These are phyloP conservation scores for Clarias macrocephalus DNA, from an alignment of 2,113 vertebrate species.

Conservation along the genomic window DNA sequence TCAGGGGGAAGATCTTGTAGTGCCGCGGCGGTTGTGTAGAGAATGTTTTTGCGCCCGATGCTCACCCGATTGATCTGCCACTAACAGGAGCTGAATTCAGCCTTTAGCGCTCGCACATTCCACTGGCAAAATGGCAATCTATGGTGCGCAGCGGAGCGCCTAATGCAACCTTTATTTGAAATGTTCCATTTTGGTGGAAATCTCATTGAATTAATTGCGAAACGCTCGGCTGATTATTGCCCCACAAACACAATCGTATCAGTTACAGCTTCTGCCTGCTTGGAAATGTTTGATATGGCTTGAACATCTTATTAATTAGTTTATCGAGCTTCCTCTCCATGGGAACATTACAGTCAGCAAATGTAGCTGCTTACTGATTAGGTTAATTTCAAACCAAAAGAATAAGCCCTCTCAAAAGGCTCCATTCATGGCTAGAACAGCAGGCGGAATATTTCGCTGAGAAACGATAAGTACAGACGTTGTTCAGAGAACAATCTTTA, in stretches of 20 bases:
- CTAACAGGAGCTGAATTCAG: slow-evolving; percentile 18
- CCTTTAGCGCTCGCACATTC: slow-evolving; percentile 27
- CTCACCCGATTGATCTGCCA: slow-evolving; percentile 27
- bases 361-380: slow-evolving; percentile 42
- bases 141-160: slow-evolving; percentile 47
- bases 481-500: too few species aligned
- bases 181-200: slow-evolving; percentile 44
- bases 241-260: slow-evolving; percentile 44
- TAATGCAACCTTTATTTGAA: slow-evolving; percentile 56
- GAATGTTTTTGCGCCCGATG: neutral
- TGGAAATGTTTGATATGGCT: slow-evolving; percentile 48
- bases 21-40: neutral
- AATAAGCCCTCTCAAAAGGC: slow-evolving; percentile 10
- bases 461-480: neutral
- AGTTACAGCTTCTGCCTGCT: slow-evolving; percentile 41
- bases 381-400: slow-evolving; percentile 23
- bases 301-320: slow-evolving; percentile 49
- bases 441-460: neutral
- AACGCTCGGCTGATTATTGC: slow-evolving; percentile 44
- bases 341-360: slow-evolving; percentile 44
- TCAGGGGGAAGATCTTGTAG: slow-evolving; percentile 20
- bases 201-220: slow-evolving; percentile 45
- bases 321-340: slow-evolving; percentile 34
- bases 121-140: slow-evolving; percentile 37
- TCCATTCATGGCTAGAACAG: neutral